Conservation (phyloP, 1,140 invertebrate genomes). For the Monochamus saltuarius region DNA sequence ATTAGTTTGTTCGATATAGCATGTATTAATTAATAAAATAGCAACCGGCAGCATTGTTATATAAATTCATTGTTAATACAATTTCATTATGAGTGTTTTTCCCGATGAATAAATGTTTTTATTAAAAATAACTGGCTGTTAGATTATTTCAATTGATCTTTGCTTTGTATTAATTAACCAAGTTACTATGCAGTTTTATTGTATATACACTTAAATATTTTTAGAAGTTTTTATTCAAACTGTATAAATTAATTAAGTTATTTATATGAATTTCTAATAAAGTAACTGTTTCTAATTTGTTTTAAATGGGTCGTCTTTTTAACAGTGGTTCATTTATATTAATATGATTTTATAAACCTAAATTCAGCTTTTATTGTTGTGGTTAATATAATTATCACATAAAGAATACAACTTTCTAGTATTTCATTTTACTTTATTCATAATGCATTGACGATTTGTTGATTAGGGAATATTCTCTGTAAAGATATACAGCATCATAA, state of each 20-base stretch:
- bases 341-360: too few relatives aligned
- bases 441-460: too few relatives aligned
- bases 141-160: constrained; percentile 11
- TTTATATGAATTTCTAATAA: constrained; percentile 44
- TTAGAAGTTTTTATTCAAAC: constrained; percentile 16
- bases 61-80: constrained; percentile 2
- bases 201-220: constrained; percentile 23
- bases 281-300: constrained; percentile 34
- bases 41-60: neutral
- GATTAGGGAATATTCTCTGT: too few relatives aligned
- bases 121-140: constrained; percentile 3
- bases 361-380: too few relatives aligned
- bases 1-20: neutral
- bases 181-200: constrained; percentile 13
- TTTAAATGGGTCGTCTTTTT: neutral
- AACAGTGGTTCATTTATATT: too few relatives aligned
- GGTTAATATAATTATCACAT: too few relatives aligned
- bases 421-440: too few relatives aligned
- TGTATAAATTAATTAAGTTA: constrained; percentile 37
- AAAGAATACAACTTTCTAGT: too few relatives aligned
- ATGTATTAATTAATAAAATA: neutral
- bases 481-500: too few relatives aligned
- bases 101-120: constrained; percentile 1
- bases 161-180: constrained; percentile 8
- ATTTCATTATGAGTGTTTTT: neutral